Base-by-base conservation (phyloP, 1,140 invertebrate genomes). In the Tyrophagus putrescentiae region DNA sequence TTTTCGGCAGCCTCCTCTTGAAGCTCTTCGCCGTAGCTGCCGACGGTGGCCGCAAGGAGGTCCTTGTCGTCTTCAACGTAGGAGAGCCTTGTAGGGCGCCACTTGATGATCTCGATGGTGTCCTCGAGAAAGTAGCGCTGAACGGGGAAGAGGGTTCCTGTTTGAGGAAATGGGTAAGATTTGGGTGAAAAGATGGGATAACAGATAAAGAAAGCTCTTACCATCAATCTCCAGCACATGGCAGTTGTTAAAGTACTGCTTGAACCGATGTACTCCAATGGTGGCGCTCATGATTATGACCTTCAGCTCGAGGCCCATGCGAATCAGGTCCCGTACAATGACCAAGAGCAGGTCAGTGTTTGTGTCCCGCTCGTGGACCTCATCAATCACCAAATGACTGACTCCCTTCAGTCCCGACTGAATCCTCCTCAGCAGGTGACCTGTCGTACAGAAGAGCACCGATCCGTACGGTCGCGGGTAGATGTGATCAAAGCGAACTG, bases 261-360 rank as follows among this genome's bases (percentile, higher is more conserved):
- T 79, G 73, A 98, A 98, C 1, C 98, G 75, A 64, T 91, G 76
- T 41, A 98, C 84, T 74, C 98, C 98, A 39, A 98, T 97, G 1
- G 95, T 98, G 13, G 95, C 95, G 5, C 92, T 97, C 95, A 99
- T 99, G 0, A 99, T 78, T 18, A 98, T 82, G 5, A 99, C 73
- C 73, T 95, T 95, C 3, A 98, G 72, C 68, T 95, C 82, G 18
- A 76, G 68, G 56, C 85, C 75, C 70, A 84, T 83, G 67, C 84
- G 78, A 41, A 94, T 74, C 4, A 98, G 69, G 70, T 89, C 93
- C 69, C 93, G 92, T 56, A 96, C 77, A 6, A 97, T 80, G 3
- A 92, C 90, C 6, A 98, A 73, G 18, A 98, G 75, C 72, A 98
- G 94, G 72, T 98, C 95, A 25, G 91, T 92, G 69, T 90, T 83